A percentile compares a stretch with the other conserved stretches of the same genome.
Evolutionary conservation across 2,797 vertebrate species (phyloP).

Genomic region (Parauchenoglanis punctatus): DNA sequence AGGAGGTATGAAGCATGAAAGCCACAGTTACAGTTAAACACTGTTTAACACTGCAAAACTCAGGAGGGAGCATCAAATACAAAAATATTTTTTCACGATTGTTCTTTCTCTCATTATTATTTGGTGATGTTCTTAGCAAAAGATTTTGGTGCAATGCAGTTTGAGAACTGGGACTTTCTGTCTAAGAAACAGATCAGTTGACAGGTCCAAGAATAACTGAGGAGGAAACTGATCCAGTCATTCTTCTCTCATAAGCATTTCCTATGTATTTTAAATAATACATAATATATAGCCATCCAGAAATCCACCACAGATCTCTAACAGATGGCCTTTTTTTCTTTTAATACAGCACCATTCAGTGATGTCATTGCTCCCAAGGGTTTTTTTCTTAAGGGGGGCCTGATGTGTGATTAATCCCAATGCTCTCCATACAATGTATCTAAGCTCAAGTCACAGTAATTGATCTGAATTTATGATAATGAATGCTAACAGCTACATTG

Average conservation of each 20-base stretch:
- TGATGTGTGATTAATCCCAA: conserved; percentile 1
- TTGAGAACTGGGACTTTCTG: not conserved
- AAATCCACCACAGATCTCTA: conserved; percentile 54
- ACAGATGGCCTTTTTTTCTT: conserved; percentile 61
- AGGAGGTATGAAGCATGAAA: not conserved
- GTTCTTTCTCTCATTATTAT: not conserved
- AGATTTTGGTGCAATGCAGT: not conserved
- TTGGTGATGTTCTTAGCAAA: not conserved
- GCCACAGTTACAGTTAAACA: not conserved
- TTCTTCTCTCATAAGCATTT: conserved; percentile 19
- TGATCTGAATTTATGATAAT: not conserved
- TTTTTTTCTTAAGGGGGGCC: not conserved
- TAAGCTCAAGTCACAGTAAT: not conserved
- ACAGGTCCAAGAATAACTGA: not conserved
- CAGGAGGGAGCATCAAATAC: not conserved
- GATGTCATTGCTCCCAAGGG: conserved; percentile 50
- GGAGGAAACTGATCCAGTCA: conserved; percentile 11
- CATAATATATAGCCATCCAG: conserved; percentile 48
- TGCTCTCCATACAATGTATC: not conserved
- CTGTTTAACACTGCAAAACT: not conserved
- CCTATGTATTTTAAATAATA: conserved; percentile 35
- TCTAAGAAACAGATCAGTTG: not conserved
- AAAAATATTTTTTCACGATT: not conserved
- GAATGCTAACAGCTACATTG: not conserved
- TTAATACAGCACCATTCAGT: conserved; percentile 45